Base-by-base conservation (phyloP, 2,113 vertebrate species). In the Onychostruthus taczanowskii region DNA sequence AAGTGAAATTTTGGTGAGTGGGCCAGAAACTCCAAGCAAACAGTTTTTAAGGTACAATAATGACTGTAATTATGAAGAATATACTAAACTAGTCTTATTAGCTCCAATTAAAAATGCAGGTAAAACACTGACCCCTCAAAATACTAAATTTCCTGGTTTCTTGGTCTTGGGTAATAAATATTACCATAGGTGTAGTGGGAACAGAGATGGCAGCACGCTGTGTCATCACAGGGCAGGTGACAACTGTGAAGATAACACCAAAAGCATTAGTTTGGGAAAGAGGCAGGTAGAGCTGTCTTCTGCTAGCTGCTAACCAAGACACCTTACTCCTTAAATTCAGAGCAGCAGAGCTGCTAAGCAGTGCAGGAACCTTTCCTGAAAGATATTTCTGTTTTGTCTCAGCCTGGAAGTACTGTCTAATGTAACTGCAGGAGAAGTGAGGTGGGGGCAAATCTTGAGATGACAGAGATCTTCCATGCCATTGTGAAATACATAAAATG, bases 31-130 rank as follows among this genome's bases (percentile, higher is more conserved):
- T 21, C 12, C 16, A 92, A 87, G 31, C 28, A 77, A 76, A 52
- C 33, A 46, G 13, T 79, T 92, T 75, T 75, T 90, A 95, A 93
- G 81, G 84, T 84, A 95, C 74, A 87, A 63, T 41, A 89, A 88
- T 56, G 3, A 46, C 78, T 59, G 7, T 10, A 74, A 44, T 75
- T 26, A 70, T 35, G 35, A 88, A 53, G 16, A 68, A 28, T 33
- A 75, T 30, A 53, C 41, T 62, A 75, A 82, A 75, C 31, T 39
- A 55, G 37, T 61, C n/a, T 43, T 69, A 64, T 28, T 58, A 83
- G 41, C 47, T 81, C 63, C 30, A 70, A 78, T 74, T 52, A 46
- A 80, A 91, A 93, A 58, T 21, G 21, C 6, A 47, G 21, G 26
- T 56, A 74, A 77, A 94, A 62, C 43, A 69, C 41, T 9, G 53